Conservation (phyloP, 2,113 vertebrate species). For the Hippotragus niger region DNA sequence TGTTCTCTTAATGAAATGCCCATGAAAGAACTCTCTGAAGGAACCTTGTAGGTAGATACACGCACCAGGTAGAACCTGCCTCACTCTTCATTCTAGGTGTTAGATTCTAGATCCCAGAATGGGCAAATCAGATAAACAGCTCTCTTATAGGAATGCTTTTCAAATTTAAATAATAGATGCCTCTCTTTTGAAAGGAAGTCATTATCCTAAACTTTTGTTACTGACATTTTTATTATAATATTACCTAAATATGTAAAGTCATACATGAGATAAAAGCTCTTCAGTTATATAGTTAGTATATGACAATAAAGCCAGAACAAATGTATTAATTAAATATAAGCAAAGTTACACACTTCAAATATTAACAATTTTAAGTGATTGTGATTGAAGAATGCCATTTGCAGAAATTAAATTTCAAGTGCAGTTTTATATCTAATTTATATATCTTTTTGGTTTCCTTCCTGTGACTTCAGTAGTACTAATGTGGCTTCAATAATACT, state of each 20-base stretch:
- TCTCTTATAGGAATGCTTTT: neutral
- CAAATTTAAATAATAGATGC: neutral
- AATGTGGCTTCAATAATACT: neutral
- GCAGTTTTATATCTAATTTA: neutral
- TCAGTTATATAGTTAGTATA: neutral
- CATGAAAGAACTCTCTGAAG: neutral
- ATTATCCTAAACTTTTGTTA: neutral
- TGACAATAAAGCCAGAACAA: neutral
- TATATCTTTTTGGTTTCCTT: neutral
- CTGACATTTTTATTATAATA: constrained; percentile 14
- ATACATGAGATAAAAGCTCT: neutral
- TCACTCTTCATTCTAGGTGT: neutral
- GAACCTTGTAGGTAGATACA: neutral
- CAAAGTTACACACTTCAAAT: constrained; percentile 7
- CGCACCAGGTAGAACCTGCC: neutral
- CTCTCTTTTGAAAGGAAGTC: neutral
- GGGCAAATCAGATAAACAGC: neutral
- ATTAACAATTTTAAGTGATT: neutral
- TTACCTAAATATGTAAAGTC: constrained; percentile 21
- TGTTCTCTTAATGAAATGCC: neutral
- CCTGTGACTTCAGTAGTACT: neutral
- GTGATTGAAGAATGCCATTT: neutral
- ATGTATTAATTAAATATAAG: constrained; percentile 6
- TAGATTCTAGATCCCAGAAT: neutral
- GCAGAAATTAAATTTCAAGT: constrained; percentile 7